Evolutionary conservation across 2,113 vertebrate species (phyloP).

Genomic region (Stegostoma tigrinum): DNA sequence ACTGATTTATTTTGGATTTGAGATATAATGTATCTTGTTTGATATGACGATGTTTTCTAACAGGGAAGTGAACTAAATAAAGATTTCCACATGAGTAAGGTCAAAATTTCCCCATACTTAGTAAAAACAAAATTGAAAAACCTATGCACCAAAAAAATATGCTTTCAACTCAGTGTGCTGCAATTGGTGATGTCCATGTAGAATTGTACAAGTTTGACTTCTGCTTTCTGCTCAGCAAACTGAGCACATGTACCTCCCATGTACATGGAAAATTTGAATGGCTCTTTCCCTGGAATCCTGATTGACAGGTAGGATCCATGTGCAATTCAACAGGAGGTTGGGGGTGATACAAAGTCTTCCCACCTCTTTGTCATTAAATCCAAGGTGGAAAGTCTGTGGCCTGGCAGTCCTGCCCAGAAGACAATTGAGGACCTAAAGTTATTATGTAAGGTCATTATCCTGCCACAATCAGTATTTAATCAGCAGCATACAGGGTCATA

Average conservation of each 20-base stretch:
- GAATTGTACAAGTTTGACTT: background rate
- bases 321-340: too few relatives aligned
- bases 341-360: background rate
- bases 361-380: too few relatives aligned
- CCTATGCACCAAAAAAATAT: background rate
- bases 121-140: background rate
- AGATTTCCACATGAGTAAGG: background rate
- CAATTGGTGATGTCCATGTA: background rate
- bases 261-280: background rate
- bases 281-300: too few relatives aligned
- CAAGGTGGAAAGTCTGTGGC: too few relatives aligned
- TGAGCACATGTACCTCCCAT: background rate
- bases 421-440: too few relatives aligned
- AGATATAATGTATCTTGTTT: background rate
- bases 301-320: too few relatives aligned
- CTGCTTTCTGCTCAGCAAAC: background rate
- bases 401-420: too few relatives aligned
- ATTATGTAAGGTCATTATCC: background rate
- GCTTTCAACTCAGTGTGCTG: background rate
- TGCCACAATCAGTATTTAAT: background rate
- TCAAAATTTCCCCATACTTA: background rate
- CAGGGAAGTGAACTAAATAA: background rate
- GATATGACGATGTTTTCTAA: background rate
- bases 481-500: background rate
- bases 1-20: too few relatives aligned